Evolutionary conservation across 2,113 vertebrate species (phyloP).

Genomic region (Eurystomus gularis): DNA sequence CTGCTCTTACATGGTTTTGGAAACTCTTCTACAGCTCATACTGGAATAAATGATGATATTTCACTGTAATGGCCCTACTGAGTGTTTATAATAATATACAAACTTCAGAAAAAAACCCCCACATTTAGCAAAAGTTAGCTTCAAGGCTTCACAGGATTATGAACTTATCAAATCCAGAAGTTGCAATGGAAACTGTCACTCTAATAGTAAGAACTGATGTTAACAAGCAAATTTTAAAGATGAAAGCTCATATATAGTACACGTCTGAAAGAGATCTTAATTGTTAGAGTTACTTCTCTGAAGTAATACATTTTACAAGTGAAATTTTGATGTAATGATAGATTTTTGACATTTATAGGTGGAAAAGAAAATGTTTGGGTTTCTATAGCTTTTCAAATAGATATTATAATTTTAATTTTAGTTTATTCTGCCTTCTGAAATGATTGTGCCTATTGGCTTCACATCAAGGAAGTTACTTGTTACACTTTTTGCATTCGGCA

Average conservation of each 20-base stretch:
- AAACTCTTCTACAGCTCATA: not conserved
- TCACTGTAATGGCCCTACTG: not conserved
- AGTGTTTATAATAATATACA: not conserved
- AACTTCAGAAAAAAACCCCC: not conserved
- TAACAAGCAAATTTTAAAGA: slow-evolving; percentile 16
- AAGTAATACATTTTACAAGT: not conserved
- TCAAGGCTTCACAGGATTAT: not conserved
- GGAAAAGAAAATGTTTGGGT: not conserved
- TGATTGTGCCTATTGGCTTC: not conserved
- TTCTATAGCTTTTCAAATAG: not conserved
- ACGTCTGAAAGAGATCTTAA: not conserved
- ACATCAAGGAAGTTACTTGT: not conserved
- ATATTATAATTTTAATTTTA: not conserved
- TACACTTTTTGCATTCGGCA: not conserved
- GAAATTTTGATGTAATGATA: not conserved
- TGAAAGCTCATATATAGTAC: not conserved
- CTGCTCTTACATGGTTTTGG: not conserved
- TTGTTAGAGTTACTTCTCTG: not conserved
- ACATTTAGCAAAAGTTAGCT: not conserved
- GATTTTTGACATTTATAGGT: not conserved
- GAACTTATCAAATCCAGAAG: not conserved
- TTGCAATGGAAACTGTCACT: not conserved
- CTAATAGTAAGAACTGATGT: not conserved
- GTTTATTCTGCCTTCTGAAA: not conserved
- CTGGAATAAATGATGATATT: not conserved